Base-by-base conservation (phyloP, 2,888 invertebrate genomes). In the Cremastinae sp. region DNA sequence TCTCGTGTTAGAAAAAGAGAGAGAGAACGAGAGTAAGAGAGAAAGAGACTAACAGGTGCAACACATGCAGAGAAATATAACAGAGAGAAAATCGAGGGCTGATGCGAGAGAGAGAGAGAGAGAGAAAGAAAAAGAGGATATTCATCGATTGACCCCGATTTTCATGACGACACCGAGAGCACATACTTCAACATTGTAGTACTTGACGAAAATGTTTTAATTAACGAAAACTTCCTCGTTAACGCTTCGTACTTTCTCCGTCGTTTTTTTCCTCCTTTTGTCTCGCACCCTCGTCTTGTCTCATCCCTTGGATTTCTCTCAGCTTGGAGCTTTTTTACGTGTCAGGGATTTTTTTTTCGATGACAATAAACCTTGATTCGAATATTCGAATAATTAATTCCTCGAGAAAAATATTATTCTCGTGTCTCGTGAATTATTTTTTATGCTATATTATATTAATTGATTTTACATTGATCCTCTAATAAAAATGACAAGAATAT, bases 141-240 rank as follows among this genome's bases (percentile, higher is more conserved):
- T 72, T 64, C 72, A 76, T 76, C 76, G 76, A 76, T 76, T 76
- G 72, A 76, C 72, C 75, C 72, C 76, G 66, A 76, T 73, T 73
- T 28, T 73, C 59, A 53, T 59, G 53, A 69, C 59, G 68, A 47
- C 47, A 47, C 64, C 28, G 28, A 28, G 28, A 2, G 5, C 58
- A 41, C 47, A 68, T 20, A 70, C 47, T 56, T 56, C 18, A 35
- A 14, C 28, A 41, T 18, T 35, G 2, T 58, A 39, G 45, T 58
- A 61, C 18, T 41, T 37, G 61, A 53, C 35, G 35, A 61, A 70
- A 75, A 69, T 28, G 45, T 43, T 55, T 78, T 70, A 72, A 75
- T 78, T 78, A 73, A 71, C 66, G 62, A 71, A 71, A 74, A 74
- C 74, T 74, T 55, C 28, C 43, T 37, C 20, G 47, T 62, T 61